Evolutionary conservation across 2,888 invertebrate genomes (phyloP), one percentile per base, ranked within the genome.

Genomic region (Ernsta delagoae): DNA sequence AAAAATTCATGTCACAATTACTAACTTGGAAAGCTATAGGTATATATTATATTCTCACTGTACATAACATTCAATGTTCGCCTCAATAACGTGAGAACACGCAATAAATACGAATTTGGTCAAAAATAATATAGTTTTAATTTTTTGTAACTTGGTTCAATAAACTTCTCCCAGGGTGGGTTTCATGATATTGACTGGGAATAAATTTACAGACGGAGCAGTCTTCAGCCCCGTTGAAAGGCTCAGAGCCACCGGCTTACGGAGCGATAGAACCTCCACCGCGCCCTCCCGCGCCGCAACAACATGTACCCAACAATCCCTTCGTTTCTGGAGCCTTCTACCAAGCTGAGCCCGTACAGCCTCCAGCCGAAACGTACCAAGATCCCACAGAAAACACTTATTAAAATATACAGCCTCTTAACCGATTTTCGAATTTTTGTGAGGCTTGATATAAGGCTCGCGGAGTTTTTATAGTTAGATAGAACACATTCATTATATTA

Each of bases 321-420:
- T 94, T 94, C 81, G 94, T 94, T 16, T 94, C 95, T 68, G 95
- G 95, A 7, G 95, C 94, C 48, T 91, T 95, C 74, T 93, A 94
- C 73, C 94, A 94, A 74, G 94, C 95, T 70, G 95, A 95, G 78
- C 94, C 94, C 5, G 95, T 96, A 6, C 96, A 96, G 81, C 96
- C 95, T 1, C 95, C 94, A 71, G 88, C 96, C 1, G 94, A 94
- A 72, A 94, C 95, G 73, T 90, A 89, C 74, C 86, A 87, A 9
- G 91, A 92, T 53, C 87, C 88, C 65, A 85, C 88, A 4, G 87
- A 86, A 61, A 88, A 89, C 73, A 90, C 90, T 34, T 90, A 90
- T 73, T 90, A 86, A 79, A 59, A 4, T 34, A 50, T 11, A 39
- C 9, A 36, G 9, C 31, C 31, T 11, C 16, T 16, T 48, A 48